A percentile compares a stretch with the other conserved stretches of the same genome.
phyloP scores from a whole-genome alignment of 1,140 invertebrate species.

The Zaprionus lachaisei region DNA sequence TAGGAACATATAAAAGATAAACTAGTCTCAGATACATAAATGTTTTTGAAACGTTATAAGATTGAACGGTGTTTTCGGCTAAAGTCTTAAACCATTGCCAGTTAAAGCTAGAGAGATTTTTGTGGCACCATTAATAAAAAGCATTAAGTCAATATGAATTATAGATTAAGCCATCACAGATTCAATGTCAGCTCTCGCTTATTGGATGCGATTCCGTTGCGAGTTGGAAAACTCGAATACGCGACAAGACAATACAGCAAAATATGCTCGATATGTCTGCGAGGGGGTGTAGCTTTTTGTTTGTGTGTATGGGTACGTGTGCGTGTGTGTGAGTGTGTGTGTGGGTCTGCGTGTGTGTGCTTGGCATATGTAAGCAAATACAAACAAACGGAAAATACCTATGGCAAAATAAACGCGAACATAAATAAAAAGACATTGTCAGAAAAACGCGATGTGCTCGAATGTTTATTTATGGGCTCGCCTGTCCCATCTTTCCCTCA shows the following conservation, averaged over 20 bases:
- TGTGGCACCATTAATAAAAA: background rate
- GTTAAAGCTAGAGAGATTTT: background rate
- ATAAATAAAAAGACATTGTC: constrained; percentile 61
- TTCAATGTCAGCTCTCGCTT: constrained; percentile 4
- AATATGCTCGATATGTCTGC: constrained; percentile 38
- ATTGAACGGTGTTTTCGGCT: background rate
- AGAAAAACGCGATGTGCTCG: constrained; percentile 56
- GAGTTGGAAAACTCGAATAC: constrained; percentile 22
- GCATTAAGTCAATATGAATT: constrained; percentile 4
- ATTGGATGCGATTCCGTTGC: constrained; percentile 21
- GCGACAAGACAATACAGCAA: constrained; percentile 43
- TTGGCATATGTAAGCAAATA: constrained; percentile 58
- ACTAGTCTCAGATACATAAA: no score
- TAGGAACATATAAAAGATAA: background rate
- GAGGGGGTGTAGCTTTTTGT: constrained; percentile 12
- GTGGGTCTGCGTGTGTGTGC: constrained; percentile 10
- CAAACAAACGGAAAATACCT: constrained; percentile 47
- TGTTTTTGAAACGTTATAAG: background rate
- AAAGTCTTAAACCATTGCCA: background rate
- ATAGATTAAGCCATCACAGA: background rate
- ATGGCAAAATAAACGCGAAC: constrained; percentile 55
- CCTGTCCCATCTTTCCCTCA: background rate
- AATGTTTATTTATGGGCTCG: constrained; percentile 54
- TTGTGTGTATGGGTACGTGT: constrained; percentile 9
- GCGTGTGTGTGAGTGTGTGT: background rate